A percentile compares a stretch with the other conserved stretches of the same genome.
Evolutionary conservation across 2,888 invertebrate species (phyloP).

Genomic region (Catonia carolina): DNA sequence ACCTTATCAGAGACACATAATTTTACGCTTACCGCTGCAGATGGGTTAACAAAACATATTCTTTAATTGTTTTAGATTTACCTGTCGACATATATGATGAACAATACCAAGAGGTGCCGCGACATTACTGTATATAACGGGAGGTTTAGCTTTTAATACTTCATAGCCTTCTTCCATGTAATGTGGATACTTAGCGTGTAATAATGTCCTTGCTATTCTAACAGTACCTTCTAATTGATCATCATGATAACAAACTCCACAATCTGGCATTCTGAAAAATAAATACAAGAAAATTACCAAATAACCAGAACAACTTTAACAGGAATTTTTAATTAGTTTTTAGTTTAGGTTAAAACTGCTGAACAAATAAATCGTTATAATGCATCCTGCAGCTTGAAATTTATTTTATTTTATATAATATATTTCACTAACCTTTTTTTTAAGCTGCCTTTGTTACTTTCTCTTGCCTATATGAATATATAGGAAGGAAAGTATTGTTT

Average conservation of each 20-base stretch:
- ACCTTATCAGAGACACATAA: no score
- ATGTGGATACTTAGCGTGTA: conserved; percentile 73
- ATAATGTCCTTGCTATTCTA: conserved; percentile 68
- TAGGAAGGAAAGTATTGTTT: no score
- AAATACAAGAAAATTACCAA: conserved; percentile 37
- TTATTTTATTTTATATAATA: no score
- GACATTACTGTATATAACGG: conserved; percentile 77
- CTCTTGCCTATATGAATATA: no score
- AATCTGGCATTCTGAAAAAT: conserved; percentile 68
- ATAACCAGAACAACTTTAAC: neutral
- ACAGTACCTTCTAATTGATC: conserved; percentile 83
- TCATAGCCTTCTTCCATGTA: conserved; percentile 76
- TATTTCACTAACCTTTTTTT: no score
- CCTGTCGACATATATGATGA: conserved; percentile 71
- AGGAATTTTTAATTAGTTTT: neutral
- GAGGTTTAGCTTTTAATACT: conserved; percentile 73
- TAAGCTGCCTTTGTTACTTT: no score
- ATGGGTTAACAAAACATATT: no score
- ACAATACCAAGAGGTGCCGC: conserved; percentile 70
- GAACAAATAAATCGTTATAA: no score
- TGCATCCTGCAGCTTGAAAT: no score
- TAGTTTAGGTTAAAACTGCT: neutral
- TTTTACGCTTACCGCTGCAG: no score
- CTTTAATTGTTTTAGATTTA: conserved; percentile 28
- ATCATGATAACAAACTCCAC: conserved; percentile 72